Base-by-base conservation (phyloP, 2,888 invertebrate species). In the Scelioninae gen. 1 region DNA sequence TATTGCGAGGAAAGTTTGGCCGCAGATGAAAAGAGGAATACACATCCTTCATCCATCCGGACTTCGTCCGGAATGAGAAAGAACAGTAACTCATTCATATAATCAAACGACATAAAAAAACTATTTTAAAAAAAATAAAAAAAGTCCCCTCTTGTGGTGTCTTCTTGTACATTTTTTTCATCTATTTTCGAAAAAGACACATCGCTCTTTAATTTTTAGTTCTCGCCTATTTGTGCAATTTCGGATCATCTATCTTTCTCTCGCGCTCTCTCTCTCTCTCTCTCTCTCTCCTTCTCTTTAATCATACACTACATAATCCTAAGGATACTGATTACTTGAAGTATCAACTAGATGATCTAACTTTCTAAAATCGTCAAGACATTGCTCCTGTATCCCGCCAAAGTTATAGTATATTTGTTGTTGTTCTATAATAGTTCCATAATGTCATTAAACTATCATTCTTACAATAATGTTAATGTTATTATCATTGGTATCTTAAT, bases 191-290 rank as follows among this genome's bases (percentile, higher is more conserved):
- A 49, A 49, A 49, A 49, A 49, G 49, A 49, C 49, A 49, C 49
- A 49, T 49, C 49, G 49, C 49, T 16, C 23, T 49, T 49, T 5
- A 49, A 49, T 49, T 16, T 23, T 49, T 49, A 23, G 68, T 74
- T 74, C 63, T 43, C 65, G 62, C 53, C 51, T 43, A 45, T 72
- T 82, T 82, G 82, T 78, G 82, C 82, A 83, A 79, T 78, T 68
- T 65, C 29, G 40, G 63, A 74, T 74, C 55, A 53, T 51, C 47
- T 76, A n/a, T 62, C 11, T 16, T 15, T 58, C 9, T 55, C 47
- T 47, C 51, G n/a, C n/a, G n/a, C n/a, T n/a, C n/a, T n/a, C n/a
- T n/a, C n/a, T n/a, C n/a, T n/a, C n/a, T n/a, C n/a, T n/a, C n/a
- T n/a, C n/a, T n/a, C n/a, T n/a, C n/a, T n/a, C n/a, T n/a, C n/a